Evolutionary conservation across 2,797 vertebrate genomes (phyloP), one percentile per base, ranked within the genome.

Genomic region (Craterocephalus amniculus): DNA sequence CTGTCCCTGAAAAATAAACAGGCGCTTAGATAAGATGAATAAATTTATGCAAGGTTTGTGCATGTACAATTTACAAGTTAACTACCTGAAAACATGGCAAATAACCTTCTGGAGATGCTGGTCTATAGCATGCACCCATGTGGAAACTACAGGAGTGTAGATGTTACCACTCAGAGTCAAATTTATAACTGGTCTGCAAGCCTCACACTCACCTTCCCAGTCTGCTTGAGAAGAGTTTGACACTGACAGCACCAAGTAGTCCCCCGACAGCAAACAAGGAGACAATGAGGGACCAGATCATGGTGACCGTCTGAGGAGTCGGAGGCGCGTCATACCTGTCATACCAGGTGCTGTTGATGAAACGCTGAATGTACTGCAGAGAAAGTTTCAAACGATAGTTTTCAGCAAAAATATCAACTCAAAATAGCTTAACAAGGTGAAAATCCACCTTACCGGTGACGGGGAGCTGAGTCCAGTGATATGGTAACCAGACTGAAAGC

Each of bases 221-320:
- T 27, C 16, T 78, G 26, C 86, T 75, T 9, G 92, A 75, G 35
- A 96, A 36, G 24, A 81, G 84, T 22, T 88, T 92, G 5, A 94
- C 84, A 59, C 83, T 86, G 0, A 85, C 0, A 6, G 93, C 88
- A 1, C 96, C 96, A 40, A 91, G 63, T 6, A 96, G 71, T 3
- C 92, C 96, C 0, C 96, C 96, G 0, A 95, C 78, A 38, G 91
- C 90, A 22, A 82, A 95, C 26, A 93, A 24, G 29, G 94, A 93
- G n/a, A 96, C 93, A 0, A 95, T 73, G 1, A 94, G 80, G 58
- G 95, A 95, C 96, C 96, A 96, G 84, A 96, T 85, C 62, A 95
- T 76, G 0, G 93, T 95, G 83, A 94, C 38, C 0, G 80, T 89
- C 7, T 93, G 78, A 13, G 86, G 78, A 8, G 75, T 48, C 10